Base-by-base conservation (phyloP, 2,888 invertebrate species). In the Agriopis leucophaearia region DNA sequence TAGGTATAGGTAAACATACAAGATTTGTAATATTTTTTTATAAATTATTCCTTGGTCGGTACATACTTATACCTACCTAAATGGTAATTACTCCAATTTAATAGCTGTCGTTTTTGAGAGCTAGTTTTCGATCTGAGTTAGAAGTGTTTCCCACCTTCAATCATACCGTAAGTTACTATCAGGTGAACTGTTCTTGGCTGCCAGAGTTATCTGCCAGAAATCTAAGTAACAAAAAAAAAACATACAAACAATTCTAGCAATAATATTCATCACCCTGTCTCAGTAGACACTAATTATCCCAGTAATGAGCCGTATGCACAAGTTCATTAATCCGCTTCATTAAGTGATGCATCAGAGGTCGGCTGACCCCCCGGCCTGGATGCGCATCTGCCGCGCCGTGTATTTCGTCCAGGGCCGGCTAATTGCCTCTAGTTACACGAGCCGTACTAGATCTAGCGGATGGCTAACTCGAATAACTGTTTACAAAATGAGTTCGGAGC, bases 341-440 rank as follows among this genome's bases (percentile, higher is more conserved):
- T 63, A 63, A 16, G 15, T n/a, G 59, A 18, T 42, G 47, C 54
- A 16, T 4, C 50, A 7, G 52, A 50, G 61, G 44, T 61, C 57
- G 5, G 44, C 47, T 60, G 64, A 52, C 61, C 27, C 45, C 64
- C 35, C 45, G 47, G 66, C 64, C 62, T 47, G 15, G 64, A 51
- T 61, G 52, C 45, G 40, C 64, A 54, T 50, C 64, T 64, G 58
- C 50, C 27, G 44, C 15, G 27, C 48, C 62, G 71, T 59, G 55
- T 60, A 63, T 50, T 13, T 13, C 50, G 45, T 9, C 52, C 52
- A 42, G 51, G 12, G 15, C 51, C 51, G 58, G 58, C 48, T 66
- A 64, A 66, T 69, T 60, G 57, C 61, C 57, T 66, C 60, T 15
- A 64, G 69, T 69, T 71, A 54, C 52, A 51, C n/a, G 51, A 35